Evolutionary conservation across 37 sponge, comb jelly and placozoan species (phyloP).

Genomic region (Tethya wilhelma): DNA sequence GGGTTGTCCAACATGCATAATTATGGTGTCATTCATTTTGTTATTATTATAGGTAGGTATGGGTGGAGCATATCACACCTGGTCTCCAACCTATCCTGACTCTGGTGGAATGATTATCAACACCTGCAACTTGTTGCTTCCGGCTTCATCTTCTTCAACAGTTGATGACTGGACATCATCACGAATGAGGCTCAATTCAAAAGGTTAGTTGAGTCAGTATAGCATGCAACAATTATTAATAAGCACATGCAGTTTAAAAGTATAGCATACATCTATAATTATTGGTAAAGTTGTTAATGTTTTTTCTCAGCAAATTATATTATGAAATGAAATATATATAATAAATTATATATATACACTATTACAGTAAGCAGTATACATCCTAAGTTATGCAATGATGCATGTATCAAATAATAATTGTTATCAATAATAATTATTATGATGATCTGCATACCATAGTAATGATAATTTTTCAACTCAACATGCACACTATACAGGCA

Average conservation of each 20-base stretch:
- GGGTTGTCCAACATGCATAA: no score
- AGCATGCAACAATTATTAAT: no score
- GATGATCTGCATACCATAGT: slow-evolving; percentile 1
- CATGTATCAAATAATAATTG: neutral
- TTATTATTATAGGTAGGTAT: neutral
- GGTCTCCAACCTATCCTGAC: slow-evolving; percentile 15
- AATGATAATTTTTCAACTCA: neutral
- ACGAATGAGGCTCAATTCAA: no score
- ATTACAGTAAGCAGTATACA: neutral
- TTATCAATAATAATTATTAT: neutral
- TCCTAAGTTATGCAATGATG: neutral
- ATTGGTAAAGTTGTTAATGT: no score
- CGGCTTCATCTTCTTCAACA: no score
- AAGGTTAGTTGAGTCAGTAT: no score
- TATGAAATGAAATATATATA: no score
- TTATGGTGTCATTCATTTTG: neutral
- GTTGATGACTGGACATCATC: no score
- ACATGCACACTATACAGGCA: neutral
- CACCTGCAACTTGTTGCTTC: neutral
- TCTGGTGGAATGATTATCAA: neutral
- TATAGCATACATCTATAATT: no score
- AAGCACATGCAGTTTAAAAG: no score
- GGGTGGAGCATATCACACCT: slow-evolving; percentile 30
- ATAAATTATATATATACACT: no score
- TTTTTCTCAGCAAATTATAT: no score